Base-by-base conservation (phyloP, 1,140 invertebrate genomes). In the Mesaphorura yosii region DNA sequence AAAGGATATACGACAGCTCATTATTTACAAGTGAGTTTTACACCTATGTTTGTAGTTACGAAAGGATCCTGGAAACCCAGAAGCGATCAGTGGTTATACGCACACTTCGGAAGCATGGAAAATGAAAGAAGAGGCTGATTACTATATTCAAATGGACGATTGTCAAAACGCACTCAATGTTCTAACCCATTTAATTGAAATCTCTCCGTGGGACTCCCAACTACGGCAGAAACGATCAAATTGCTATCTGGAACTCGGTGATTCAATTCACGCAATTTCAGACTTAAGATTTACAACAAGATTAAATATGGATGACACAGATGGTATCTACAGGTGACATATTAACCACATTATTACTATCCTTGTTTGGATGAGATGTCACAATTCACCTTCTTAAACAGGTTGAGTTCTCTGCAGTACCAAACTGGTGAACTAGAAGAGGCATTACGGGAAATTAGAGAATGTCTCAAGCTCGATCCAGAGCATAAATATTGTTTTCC, bases 381-480 rank as follows among this genome's bases (percentile, higher is more conserved):
- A 34, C 31, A 34, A 10, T 34, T 10, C n/a, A 34, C 37, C 17
- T 17, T 48, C 17, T 31, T 7, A 48, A 34, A 26, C 39, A 48
- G 61, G 59, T 75, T 98, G 1, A 81, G 89, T 26, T 71, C 74
- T 34, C 69, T 98, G 37, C 78, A 93, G 34, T 98, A 98, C 72
- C 76, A 82, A 59, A 75, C 94, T 44, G 94, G 94, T 12, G 84
- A 96, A 62, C 86, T 90, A 28, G 83, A 87, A 17, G 88, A 96
- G 66, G 80, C 91, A 7, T 71, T 98, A 23, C 82, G 84, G 69
- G 87, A 95, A 73, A 85, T 98, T 59, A 78, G 95, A 22, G 93
- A 98, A 71, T 99, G 96, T 70, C 76, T 99, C 10, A 96, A 95
- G 72, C 73, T 97, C 23, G 95, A 99, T 74, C 92, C 93, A 0